Evolutionary conservation across 2,888 invertebrate genomes (phyloP).

Genomic region (Drosophila bunnanda): DNA sequence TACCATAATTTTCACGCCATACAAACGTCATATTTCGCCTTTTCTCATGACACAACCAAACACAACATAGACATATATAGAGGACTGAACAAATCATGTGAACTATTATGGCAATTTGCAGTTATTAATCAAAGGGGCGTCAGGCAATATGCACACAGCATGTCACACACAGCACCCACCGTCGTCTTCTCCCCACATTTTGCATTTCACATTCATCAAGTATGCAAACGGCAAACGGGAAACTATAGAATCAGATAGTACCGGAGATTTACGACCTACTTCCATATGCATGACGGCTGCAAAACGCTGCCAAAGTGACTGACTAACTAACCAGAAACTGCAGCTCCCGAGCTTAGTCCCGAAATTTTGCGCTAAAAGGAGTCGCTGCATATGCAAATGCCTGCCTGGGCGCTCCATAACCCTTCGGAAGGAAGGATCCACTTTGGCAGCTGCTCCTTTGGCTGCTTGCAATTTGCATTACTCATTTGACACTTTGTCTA

Average conservation of each 20-base stretch:
- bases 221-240: slow-evolving; percentile 50
- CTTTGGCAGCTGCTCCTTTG: slow-evolving; percentile 34
- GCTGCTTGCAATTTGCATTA: slow-evolving; percentile 71
- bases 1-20: slow-evolving; percentile 22
- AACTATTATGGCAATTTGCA: slow-evolving; percentile 76
- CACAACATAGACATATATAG: slow-evolving; percentile 11
- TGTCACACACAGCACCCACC: not conserved
- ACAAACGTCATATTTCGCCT: slow-evolving; percentile 30
- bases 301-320: slow-evolving; percentile 54
- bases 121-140: slow-evolving; percentile 70
- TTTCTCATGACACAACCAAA: slow-evolving; percentile 22
- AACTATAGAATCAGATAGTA: slow-evolving; percentile 42
- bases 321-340: slow-evolving; percentile 67
- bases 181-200: not conserved
- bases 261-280: slow-evolving; percentile 76
- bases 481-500: slow-evolving; percentile 81
- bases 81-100: slow-evolving; percentile 59
- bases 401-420: slow-evolving; percentile 18
- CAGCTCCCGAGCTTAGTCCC: not conserved
- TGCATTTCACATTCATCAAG: slow-evolving; percentile 36
- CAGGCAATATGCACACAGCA: slow-evolving; percentile 46
- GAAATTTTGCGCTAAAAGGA: slow-evolving; percentile 7
- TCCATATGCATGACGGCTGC: slow-evolving; percentile 78
- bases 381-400: slow-evolving; percentile 44
- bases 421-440: slow-evolving; percentile 8